Base-by-base conservation (phyloP, 1,140 invertebrate species). In the Psix sp. region DNA sequence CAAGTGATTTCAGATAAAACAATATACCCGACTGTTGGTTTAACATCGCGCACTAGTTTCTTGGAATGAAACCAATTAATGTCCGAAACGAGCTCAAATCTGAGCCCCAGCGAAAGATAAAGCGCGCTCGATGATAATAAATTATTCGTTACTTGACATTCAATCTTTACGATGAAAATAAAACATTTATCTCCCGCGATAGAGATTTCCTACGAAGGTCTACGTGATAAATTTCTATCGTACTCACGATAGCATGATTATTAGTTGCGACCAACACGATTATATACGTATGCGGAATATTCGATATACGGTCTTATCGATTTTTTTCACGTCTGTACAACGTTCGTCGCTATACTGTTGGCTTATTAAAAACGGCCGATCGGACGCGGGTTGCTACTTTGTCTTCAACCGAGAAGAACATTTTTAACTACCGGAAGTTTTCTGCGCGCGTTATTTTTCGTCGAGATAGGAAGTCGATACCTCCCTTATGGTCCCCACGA, bases 401-500 rank as follows among this genome's bases (percentile, higher is more conserved):
- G 56, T 62, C 48, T 71, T 62, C 31, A 10, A 35, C 46, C 11
- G 9, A 40, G 20, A 63, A 42, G 51, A 73, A 45, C 36, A 59
- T 72, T 72, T 72, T 65, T 65, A 52, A 63, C 43, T 38, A 39
- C 1, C 52, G 31, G 24, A 59, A 73, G 54, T 66, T 72, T 60
- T 54, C 70, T 21, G 48, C 39, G 35, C 35, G 11, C 62, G 57
- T 51, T 74, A 62, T 56, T 74, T 67, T 60, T 45, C 48, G 48
- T 49, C 0, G 40, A 62, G 48, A 43, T 67, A 57, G 65, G 62
- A 79, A 67, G 62, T 77, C 80, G 84, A 86, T 84, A 81, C 57
- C 80, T 67, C 54, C 73, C 40, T 74, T 74, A 86, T 76, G 77
- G 76, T 63, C 77, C 85, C 80, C 84, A 42, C 52, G 84, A 80